Conservation (phyloP, 2,113 vertebrate species). For the Hippolais icterina region DNA sequence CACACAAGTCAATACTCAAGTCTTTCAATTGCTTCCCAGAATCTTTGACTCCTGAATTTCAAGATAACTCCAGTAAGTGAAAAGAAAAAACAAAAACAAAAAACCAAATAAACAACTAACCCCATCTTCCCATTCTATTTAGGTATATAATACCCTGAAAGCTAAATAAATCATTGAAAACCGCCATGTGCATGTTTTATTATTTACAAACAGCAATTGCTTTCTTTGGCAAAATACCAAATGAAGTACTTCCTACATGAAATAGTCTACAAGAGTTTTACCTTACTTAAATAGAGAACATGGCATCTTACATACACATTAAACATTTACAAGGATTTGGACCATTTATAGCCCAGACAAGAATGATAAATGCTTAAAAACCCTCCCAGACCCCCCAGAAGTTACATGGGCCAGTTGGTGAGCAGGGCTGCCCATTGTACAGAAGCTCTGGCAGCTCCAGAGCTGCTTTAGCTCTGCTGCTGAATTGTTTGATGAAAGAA, state of each 20-base stretch:
- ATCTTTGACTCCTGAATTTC: not conserved
- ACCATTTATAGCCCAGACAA: not conserved
- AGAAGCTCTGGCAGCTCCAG: not conserved
- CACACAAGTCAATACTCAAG: not conserved
- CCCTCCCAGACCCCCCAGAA: not conserved
- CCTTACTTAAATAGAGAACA: not conserved
- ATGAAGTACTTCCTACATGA: not conserved
- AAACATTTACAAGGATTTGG: not conserved
- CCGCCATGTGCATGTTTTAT: not conserved
- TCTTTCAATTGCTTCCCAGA: not conserved
- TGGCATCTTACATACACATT: not conserved
- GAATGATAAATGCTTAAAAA: not conserved
- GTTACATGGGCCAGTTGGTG: not conserved
- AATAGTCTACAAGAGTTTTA: not conserved
- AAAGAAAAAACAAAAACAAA: too few species aligned
- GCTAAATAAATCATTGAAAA: not conserved
- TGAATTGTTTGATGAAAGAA: not conserved
- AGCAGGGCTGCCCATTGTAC: not conserved
- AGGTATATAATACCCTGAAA: not conserved
- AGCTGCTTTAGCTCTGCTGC: constrained; percentile 3
- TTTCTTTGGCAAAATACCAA: not conserved
- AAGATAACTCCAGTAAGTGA: not conserved
- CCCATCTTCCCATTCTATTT: not conserved
- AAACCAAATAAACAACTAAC: not conserved
- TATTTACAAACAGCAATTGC: not conserved